Conservation (phyloP, 2,888 invertebrate species). For the Heliconius sara region DNA sequence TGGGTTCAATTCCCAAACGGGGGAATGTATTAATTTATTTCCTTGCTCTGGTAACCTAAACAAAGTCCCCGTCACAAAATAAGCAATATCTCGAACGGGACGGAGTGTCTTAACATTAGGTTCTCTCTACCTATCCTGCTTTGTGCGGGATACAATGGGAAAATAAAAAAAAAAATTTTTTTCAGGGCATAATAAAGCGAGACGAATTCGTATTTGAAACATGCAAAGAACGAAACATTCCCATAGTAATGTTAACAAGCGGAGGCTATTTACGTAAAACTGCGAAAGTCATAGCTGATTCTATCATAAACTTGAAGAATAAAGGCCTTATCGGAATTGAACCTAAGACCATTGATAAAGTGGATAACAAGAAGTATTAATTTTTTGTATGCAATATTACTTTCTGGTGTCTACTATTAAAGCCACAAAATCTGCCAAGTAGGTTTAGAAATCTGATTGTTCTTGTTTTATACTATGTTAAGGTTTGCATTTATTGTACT, state of each 20-base stretch:
- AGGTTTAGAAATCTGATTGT: not conserved
- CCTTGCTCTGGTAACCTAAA: too few relatives aligned
- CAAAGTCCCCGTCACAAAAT: too few relatives aligned
- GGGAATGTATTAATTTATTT: too few relatives aligned
- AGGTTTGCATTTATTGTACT: not conserved
- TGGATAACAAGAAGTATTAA: conserved; percentile 3
- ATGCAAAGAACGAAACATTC: conserved; percentile 86
- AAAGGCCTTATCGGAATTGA: conserved; percentile 80
- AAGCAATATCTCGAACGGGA: too few relatives aligned
- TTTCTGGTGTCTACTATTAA: too few relatives aligned
- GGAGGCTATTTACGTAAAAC: conserved; percentile 92
- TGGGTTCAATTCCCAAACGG: too few relatives aligned
- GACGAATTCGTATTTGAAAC: conserved; percentile 92
- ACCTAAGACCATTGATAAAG: conserved; percentile 14
- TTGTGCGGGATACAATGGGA: not conserved
- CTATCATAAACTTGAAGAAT: conserved; percentile 89
- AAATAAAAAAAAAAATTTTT: not conserved
- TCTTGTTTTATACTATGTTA: not conserved
- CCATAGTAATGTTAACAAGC: conserved; percentile 94
- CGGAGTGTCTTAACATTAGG: not conserved
- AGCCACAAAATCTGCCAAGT: too few relatives aligned
- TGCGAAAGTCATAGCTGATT: conserved; percentile 92
- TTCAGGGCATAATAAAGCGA: conserved; percentile 91
- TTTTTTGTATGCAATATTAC: not conserved
- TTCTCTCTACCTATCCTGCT: not conserved